Base-by-base conservation (phyloP, 2,888 invertebrate genomes). In the Actias luna region DNA sequence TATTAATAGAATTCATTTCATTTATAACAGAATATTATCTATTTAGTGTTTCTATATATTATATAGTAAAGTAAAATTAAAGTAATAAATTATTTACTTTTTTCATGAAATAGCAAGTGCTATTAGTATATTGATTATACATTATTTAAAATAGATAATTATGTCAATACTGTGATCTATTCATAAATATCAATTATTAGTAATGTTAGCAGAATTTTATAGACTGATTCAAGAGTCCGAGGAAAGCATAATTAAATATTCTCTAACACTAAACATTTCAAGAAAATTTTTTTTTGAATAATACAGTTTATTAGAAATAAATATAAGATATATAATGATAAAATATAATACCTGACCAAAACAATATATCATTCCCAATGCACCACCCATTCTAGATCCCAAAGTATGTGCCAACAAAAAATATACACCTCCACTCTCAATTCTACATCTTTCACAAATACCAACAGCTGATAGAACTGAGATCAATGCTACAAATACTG, bases 391-490 rank as follows among this genome's bases (percentile, higher is more conserved):
- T 80, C 98, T 94, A 7, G 98, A 98, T 46, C 99, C 99, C 31
- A 99, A 91, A 4, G 99, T 98, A 80, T 99, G 98, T 0, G 98
- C 97, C 42, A 99, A 92, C 65, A 99, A 94, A 88, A 99, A 99
- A 88, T 99, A 99, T 31, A 99, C 98, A 59, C 99, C 99, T n/a
- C 99, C 99, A 89, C 98, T 98, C 90, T 98, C 98, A 79, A 99
- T 96, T 67, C 97, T 94, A 91, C 98, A 98, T 82, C 98, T 92
- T 87, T 99, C 99, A 93, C 98, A 98, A 74, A 99, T 99, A 58
- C 99, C 99, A 65, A 99, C 98, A 27, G 98, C 98, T 72, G 99
- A 98, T 61, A 99, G 93, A 25, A 99, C 98, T 63, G 98, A 97
- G 74, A 99, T 96, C 76, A 99, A 88, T 35, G 98, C 98, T 69